phyloP scores from a whole-genome alignment of 2,113 vertebrate species.

The Apeltes quadracus region DNA sequence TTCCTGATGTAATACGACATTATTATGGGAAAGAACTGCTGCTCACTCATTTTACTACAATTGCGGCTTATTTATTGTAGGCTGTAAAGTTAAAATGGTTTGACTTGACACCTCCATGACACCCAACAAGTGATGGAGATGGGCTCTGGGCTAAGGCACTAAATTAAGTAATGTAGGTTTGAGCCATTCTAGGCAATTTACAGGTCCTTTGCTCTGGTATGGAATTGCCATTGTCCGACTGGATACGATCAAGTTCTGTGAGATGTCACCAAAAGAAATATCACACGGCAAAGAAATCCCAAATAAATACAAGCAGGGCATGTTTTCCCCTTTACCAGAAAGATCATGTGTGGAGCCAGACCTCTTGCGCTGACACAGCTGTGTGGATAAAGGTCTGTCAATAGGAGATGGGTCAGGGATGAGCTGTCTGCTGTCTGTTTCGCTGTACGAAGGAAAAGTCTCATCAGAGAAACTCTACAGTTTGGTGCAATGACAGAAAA shows the following conservation, averaged over 20 bases:
- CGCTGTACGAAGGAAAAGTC: not conserved
- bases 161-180: conserved; percentile 15
- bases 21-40: conserved; percentile 53
- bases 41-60: conserved; percentile 36
- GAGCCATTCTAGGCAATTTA: not conserved
- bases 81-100: conserved; percentile 45
- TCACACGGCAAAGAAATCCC: not conserved
- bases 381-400: not conserved
- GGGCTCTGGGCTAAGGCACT: not conserved
- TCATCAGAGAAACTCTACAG: not conserved
- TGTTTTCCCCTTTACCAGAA: not conserved
- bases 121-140: conserved; percentile 8
- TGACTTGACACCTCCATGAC: conserved; percentile 27
- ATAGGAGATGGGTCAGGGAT: not conserved
- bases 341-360: not conserved
- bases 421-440: not conserved
- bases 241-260: not conserved
- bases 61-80: conserved; percentile 31
- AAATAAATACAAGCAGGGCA: not conserved
- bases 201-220: not conserved
- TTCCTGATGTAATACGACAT: conserved; percentile 58
- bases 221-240: not conserved
- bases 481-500: not conserved
- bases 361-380: not conserved
- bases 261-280: not conserved